phyloP scores from a whole-genome alignment of 1,140 invertebrate species.

The Elysia chlorotica region DNA sequence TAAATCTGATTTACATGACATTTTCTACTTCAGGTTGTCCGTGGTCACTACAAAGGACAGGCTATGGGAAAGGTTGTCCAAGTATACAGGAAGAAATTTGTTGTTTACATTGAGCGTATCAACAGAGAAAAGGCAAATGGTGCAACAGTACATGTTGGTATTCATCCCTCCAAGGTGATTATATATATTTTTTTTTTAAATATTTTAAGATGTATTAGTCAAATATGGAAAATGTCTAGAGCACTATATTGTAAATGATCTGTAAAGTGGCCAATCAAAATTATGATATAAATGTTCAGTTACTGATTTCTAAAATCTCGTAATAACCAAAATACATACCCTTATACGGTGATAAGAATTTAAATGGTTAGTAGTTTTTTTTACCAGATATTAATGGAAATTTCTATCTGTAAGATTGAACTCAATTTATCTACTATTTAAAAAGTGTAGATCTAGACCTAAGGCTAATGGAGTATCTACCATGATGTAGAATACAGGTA shows the following conservation, averaged over 20 bases:
- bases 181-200: neutral
- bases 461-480: no score
- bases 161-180: slow-evolving; percentile 95
- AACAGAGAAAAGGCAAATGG: slow-evolving; percentile 99
- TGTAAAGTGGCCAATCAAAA: neutral
- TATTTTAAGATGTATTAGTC: neutral
- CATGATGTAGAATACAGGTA: no score
- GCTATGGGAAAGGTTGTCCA: slow-evolving; percentile 99
- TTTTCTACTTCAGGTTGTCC: slow-evolving; percentile 74
- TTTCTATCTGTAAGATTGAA: no score
- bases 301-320: no score
- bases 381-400: no score
- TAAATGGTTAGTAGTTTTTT: no score
- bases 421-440: no score
- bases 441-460: no score
- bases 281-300: neutral
- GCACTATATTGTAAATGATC: neutral
- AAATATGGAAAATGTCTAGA: neutral
- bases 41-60: slow-evolving; percentile 98
- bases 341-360: no score
- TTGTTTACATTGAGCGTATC: slow-evolving; percentile 97
- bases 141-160: slow-evolving; percentile 96
- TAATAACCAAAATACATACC: no score
- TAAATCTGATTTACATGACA: no score
- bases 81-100: slow-evolving; percentile 98